Conservation (phyloP, 2,888 invertebrate genomes). For the Dione juno region DNA sequence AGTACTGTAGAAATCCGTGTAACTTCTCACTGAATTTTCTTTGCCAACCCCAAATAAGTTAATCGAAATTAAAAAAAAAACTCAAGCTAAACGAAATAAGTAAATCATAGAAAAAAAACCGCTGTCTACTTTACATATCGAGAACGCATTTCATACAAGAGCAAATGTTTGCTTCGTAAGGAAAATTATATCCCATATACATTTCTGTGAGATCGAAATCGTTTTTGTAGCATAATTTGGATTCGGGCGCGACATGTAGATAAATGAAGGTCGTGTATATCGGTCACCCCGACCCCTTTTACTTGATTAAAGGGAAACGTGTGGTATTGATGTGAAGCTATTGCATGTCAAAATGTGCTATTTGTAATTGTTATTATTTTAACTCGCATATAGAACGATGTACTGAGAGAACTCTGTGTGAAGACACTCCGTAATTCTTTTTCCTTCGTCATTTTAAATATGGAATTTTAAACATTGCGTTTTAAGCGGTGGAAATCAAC, state of each 20-base stretch:
- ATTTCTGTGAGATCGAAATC: constrained; percentile 68
- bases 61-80: not conserved
- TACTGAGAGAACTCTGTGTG: not conserved
- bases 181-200: constrained; percentile 70
- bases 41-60: too few relatives aligned
- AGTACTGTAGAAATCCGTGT: too few relatives aligned
- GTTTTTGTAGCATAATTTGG: constrained; percentile 64
- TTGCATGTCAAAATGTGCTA: constrained; percentile 37
- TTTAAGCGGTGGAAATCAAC: not conserved
- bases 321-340: constrained; percentile 38
- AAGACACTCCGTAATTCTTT: not conserved
- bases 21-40: too few relatives aligned
- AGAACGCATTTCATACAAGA: not conserved
- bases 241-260: constrained; percentile 60
- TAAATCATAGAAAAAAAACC: not conserved
- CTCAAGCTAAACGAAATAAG: not conserved
- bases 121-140: constrained; percentile 1
- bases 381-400: not conserved
- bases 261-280: constrained; percentile 58
- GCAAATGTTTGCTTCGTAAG: constrained; percentile 23
- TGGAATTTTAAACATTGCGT: too few relatives aligned
- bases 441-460: too few relatives aligned
- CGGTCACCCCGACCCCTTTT: constrained; percentile 45
- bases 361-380: constrained; percentile 25
- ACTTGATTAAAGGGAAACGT: constrained; percentile 54